phyloP scores from a whole-genome alignment of 2,113 vertebrate genomes.

The Oncorhynchus mykiss region DNA sequence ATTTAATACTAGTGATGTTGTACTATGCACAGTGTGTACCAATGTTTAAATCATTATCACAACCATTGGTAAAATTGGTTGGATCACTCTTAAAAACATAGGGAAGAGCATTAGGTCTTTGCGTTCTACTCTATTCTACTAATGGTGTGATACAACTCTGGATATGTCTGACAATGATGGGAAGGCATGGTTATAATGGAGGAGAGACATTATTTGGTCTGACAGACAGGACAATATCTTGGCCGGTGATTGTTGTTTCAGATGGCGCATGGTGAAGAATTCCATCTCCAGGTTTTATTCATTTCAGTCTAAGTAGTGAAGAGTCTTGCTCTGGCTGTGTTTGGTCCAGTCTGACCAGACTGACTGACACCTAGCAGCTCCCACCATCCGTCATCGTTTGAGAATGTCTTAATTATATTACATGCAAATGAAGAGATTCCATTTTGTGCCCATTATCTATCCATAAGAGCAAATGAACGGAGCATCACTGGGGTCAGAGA shows the following conservation, averaged over 20 bases:
- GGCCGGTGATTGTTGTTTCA: slow-evolving; percentile 77
- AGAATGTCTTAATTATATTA: slow-evolving; percentile 98
- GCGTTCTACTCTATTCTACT: neutral
- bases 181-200: slow-evolving; percentile 4
- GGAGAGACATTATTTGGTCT: slow-evolving; percentile 52
- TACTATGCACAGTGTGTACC: too few relatives aligned
- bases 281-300: slow-evolving; percentile 91
- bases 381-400: slow-evolving; percentile 97
- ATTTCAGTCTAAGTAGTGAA: slow-evolving; percentile 77
- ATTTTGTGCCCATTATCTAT: slow-evolving; percentile 95
- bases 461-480: slow-evolving; percentile 97
- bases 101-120: too few relatives aligned
- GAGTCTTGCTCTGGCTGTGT: slow-evolving; percentile 83
- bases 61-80: too few relatives aligned
- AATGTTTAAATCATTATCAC: too few relatives aligned
- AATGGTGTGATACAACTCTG: neutral
- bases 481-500: slow-evolving; percentile 93
- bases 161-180: neutral
- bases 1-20: too few relatives aligned
- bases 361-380: slow-evolving; percentile 93
- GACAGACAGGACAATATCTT: slow-evolving; percentile 71
- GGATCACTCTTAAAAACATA: too few relatives aligned
- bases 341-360: slow-evolving; percentile 86
- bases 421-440: slow-evolving; percentile 99
- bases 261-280: slow-evolving; percentile 81